phyloP scores from a whole-genome alignment of 1,140 invertebrate species.

The Polypedilum pembai region DNA sequence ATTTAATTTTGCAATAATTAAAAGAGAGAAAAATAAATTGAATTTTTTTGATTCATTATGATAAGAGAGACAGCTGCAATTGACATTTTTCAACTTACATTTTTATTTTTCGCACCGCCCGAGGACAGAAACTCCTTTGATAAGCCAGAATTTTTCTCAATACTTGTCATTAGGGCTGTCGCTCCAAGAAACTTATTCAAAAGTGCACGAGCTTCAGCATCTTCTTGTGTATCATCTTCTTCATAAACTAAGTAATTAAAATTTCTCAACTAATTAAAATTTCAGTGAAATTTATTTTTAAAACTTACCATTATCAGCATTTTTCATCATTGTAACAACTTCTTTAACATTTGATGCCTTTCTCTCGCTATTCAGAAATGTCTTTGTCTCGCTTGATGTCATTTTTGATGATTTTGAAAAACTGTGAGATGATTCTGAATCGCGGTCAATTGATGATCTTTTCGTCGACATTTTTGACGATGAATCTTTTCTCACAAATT shows the following conservation, averaged over 20 bases:
- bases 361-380: slow-evolving; percentile 60
- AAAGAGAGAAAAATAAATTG: neutral
- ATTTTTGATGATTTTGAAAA: slow-evolving; percentile 37
- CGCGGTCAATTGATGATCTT: slow-evolving; percentile 29
- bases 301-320: slow-evolving; percentile 55
- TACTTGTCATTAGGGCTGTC: slow-evolving; percentile 63
- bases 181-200: slow-evolving; percentile 73
- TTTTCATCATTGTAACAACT: slow-evolving; percentile 64
- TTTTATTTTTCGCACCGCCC: neutral
- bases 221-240: slow-evolving; percentile 54
- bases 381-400: slow-evolving; percentile 39
- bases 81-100: slow-evolving; percentile 4
- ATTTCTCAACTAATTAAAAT: slow-evolving; percentile 13
- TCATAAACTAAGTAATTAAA: slow-evolving; percentile 46
- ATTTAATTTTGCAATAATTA: no score
- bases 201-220: slow-evolving; percentile 60
- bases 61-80: no score
- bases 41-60: neutral
- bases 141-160: slow-evolving; percentile 44
- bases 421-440: slow-evolving; percentile 32
- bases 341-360: slow-evolving; percentile 64
- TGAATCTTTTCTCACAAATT: slow-evolving; percentile 51
- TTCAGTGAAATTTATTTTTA: neutral
- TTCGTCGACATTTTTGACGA: slow-evolving; percentile 32
- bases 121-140: neutral